These are phyloP conservation scores for Gambusia holbrooki DNA, from an alignment of 2,113 vertebrate species.

Conservation along the genomic window DNA sequence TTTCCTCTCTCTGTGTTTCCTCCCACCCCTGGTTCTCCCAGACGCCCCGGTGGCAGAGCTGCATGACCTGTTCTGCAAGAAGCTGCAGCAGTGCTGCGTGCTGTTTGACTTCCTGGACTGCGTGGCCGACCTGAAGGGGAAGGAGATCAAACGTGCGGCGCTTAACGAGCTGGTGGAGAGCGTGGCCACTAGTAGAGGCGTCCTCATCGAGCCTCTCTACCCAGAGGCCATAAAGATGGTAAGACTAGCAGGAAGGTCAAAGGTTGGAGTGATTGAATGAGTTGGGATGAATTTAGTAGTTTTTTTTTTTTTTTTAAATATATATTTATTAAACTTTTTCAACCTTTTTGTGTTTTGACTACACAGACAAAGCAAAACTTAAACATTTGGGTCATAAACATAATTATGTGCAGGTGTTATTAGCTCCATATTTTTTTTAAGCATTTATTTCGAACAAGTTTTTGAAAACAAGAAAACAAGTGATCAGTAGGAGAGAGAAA, in stretches of 20 bases:
- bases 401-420: no score
- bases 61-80: constrained; percentile 92
- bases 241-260: constrained; percentile 45
- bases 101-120: constrained; percentile 95
- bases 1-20: not conserved
- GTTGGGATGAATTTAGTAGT: not conserved
- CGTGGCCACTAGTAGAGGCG: constrained; percentile 88
- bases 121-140: constrained; percentile 92
- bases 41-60: constrained; percentile 89
- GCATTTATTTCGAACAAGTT: no score
- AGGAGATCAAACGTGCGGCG: constrained; percentile 92
- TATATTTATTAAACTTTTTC: no score
- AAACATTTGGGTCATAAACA: no score
- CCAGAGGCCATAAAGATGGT: constrained; percentile 94
- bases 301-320: no score
- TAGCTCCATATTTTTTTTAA: no score
- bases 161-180: constrained; percentile 93
- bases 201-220: constrained; percentile 92
- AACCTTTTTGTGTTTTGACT: no score
- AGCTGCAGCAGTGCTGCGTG: constrained; percentile 92
- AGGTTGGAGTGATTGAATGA: not conserved
- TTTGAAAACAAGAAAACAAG: no score
- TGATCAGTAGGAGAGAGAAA: no score
- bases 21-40: constrained; percentile 17
- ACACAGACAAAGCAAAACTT: no score